Conservation (phyloP, 2,888 invertebrate genomes). For the Andrena minutula region DNA sequence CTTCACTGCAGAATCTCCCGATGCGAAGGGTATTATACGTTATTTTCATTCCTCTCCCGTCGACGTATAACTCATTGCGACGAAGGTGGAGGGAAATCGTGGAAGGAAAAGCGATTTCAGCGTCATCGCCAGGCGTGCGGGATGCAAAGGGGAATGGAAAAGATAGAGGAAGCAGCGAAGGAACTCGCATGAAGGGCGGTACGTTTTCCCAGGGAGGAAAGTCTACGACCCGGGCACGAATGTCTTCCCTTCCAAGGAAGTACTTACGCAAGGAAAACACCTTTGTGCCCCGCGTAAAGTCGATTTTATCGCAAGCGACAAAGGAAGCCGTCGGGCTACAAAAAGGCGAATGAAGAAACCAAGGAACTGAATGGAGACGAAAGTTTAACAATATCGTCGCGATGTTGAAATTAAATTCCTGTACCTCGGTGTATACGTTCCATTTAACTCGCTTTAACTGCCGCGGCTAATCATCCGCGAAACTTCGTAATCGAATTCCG, state of each 20-base stretch:
- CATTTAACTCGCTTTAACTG: not conserved
- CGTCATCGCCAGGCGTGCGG: slow-evolving; percentile 26
- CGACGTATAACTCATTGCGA: slow-evolving; percentile 30
- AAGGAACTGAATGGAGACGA: not conserved
- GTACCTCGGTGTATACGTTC: slow-evolving; percentile 2
- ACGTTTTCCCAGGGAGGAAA: slow-evolving; percentile 42
- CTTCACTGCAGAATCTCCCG: not conserved
- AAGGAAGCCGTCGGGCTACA: not conserved
- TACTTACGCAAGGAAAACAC: slow-evolving; percentile 49
- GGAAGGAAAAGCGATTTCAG: slow-evolving; percentile 40
- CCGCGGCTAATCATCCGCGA: not conserved
- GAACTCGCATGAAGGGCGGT: slow-evolving; percentile 46
- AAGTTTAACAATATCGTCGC: not conserved
- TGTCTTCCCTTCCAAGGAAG: slow-evolving; percentile 37
- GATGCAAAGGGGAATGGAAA: slow-evolving; percentile 44
- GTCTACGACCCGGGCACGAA: slow-evolving; percentile 44
- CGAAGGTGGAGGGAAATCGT: slow-evolving; percentile 14
- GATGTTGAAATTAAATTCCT: not conserved
- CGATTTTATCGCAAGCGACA: slow-evolving; percentile 6
- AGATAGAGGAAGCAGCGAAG: slow-evolving; percentile 46
- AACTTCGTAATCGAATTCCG: slow-evolving; percentile 18
- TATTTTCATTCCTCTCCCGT: slow-evolving; percentile 36
- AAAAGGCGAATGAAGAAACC: not conserved
- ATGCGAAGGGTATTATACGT: slow-evolving; percentile 8
- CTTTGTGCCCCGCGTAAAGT: slow-evolving; percentile 19